These are phyloP conservation scores for Mesodorylaimus sp. DNA, from an alignment of 2,888 invertebrate species.

Conservation along the genomic window DNA sequence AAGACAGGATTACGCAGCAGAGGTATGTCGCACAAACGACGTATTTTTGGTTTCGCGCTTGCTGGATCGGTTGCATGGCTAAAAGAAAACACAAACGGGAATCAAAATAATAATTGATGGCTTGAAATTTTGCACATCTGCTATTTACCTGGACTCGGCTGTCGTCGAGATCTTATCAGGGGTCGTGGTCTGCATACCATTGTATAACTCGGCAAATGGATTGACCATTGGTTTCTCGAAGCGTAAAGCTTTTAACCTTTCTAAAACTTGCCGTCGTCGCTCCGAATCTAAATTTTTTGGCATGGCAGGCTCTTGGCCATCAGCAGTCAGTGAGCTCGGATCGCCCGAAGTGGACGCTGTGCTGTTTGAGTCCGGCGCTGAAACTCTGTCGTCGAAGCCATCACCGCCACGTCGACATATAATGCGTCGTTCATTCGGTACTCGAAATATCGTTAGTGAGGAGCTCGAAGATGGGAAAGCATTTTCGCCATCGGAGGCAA, in stretches of 20 bases:
- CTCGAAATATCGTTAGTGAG: neutral
- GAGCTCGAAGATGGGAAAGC: too few relatives aligned
- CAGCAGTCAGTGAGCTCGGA: neutral
- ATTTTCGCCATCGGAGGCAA: neutral
- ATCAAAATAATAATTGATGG: too few relatives aligned
- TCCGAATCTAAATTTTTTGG: too few relatives aligned
- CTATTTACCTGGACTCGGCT: neutral
- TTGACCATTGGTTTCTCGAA: slow-evolving; percentile 9
- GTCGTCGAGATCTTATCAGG: neutral
- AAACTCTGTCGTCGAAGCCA: neutral
- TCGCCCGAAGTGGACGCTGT: neutral
- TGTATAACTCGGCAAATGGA: neutral
- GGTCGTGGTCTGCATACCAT: neutral
- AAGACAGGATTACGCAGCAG: too few relatives aligned
- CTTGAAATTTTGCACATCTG: neutral
- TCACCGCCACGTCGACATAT: neutral
- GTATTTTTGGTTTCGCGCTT: too few relatives aligned
- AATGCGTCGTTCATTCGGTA: neutral
- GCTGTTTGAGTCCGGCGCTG: neutral
- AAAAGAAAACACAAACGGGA: too few relatives aligned
- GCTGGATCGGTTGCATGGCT: too few relatives aligned
- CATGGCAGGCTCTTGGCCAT: too few relatives aligned
- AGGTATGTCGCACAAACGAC: too few relatives aligned
- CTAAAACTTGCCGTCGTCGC: neutral
- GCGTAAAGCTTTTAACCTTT: neutral